A percentile compares a stretch with the other conserved stretches of the same genome.
These are phyloP conservation scores for Orthonyx spaldingii DNA, from an alignment of 2,113 vertebrate genomes.

Conservation along the genomic window DNA sequence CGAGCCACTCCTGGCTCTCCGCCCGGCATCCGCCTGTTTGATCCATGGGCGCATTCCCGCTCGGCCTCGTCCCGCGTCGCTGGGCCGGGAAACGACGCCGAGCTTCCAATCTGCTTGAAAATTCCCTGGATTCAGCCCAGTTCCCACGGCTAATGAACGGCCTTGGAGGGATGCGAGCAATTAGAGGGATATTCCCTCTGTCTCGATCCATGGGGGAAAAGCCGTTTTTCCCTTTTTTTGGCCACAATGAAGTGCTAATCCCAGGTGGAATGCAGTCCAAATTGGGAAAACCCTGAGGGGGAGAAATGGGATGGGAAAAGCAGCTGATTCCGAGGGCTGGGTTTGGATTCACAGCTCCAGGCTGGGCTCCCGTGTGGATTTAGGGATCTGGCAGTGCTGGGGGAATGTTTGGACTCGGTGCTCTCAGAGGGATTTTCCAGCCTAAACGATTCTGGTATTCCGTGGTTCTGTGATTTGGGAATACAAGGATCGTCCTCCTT, in stretches of 20 bases:
- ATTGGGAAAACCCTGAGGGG: neutral
- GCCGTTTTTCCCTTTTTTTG: neutral
- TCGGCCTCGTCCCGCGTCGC: rapidly evolving
- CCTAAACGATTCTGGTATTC: rapidly evolving
- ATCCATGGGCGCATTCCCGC: neutral
- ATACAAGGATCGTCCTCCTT: neutral
- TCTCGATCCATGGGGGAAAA: rapidly evolving
- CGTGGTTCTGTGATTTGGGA: neutral
- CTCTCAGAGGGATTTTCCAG: neutral
- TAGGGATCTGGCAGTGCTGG: neutral
- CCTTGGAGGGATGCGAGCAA: rapidly evolving
- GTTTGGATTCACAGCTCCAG: neutral
- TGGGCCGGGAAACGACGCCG: neutral
- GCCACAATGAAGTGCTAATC: neutral
- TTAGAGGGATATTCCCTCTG: neutral
- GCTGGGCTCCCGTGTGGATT: rapidly evolving
- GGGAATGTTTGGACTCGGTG: neutral
- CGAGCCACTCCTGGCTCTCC: rapidly evolving
- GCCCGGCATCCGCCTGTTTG: rapidly evolving
- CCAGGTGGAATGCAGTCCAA: neutral
- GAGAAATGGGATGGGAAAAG: too few relatives aligned
- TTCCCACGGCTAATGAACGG: neutral
- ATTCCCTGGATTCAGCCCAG: neutral
- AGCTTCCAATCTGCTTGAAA: neutral
- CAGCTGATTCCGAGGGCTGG: rapidly evolving